Base-by-base conservation (phyloP, 2,797 vertebrate genomes). In the Nasua narica region DNA sequence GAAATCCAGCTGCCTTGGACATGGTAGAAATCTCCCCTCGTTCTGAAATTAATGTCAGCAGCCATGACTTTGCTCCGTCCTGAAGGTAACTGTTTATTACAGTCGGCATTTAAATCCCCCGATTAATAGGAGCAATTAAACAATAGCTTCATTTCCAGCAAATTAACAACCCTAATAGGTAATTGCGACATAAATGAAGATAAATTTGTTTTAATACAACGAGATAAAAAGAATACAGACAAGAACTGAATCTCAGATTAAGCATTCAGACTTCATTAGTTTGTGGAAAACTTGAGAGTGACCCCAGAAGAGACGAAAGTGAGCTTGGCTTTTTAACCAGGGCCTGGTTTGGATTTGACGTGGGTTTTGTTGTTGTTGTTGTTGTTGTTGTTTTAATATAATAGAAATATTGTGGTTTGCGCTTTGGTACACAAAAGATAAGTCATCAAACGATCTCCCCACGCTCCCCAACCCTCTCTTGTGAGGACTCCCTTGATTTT, bases 21-120 rank as follows among this genome's bases (percentile, higher is more conserved):
- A 18, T 0, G 1, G 12, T 19, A 72, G 91, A 78, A 32, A n/a
- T 48, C 40, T 65, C 32, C 81, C 37, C 58, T 58, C 13, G 35
- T 95, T 79, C 65, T 50, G 62, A 65, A 88, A 94, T 97, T 54
- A 94, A 77, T 40, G 15, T 54, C 76, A 77, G 89, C 56, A 56
- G 96, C 91, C 91, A 62, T 98, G 98, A 98, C 98, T 98, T 98
- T 98, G 96, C 97, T 98, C 98, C 95, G 94, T 99, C 98, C 99
- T 98, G 99, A 98, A 99, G 99, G 98, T 99, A 99, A 99, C 99
- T 99, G 99, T 99, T 99, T 99, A 99, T 99, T 99, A 98, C 98
- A 97, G 98, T 98, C 87, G 62, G 99, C 98, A 97, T 99, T 99
- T 98, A 99, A 99, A 98, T 98, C 98, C 98, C 96, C 96, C 97